Base-by-base conservation (phyloP, 2,888 invertebrate genomes). In the Lepidocyrtinus sp. region DNA sequence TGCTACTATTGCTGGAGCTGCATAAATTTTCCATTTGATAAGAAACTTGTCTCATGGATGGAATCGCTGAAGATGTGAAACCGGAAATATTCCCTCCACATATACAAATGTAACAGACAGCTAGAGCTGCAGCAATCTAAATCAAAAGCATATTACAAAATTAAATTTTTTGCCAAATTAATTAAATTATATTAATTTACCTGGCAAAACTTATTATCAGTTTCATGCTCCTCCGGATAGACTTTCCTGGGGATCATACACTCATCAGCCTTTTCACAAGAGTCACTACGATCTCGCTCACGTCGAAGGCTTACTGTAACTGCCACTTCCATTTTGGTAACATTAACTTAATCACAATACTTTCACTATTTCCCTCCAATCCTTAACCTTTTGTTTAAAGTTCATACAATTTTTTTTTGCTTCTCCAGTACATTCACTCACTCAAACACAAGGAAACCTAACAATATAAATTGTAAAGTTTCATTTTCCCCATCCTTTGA, bases 61-160 rank as follows among this genome's bases (percentile, higher is more conserved):
- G 85, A 21, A 86, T 81, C 1, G 85, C 86, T 15, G 83, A 81
- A 1, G 86, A 85, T 1, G 86, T 85, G 67, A 80, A 86, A 1
- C 84, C 86, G 2, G 83, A 73, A 17, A 83, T 67, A 22, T 82
- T 83, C 61, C 86, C 86, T 7, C 84, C 78, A 12, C 84, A 84
- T 19, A 86, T 82, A 63, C 84, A 82, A 5, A 82, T 62, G 55
- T 81, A 86, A 27, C 81, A 83, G 1, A 85, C 79, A 2, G 73
- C 62, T 5, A 85, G 19, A 17, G 85, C 83, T 22, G 83, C 78
- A 1, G 71, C 12, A 45, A 84, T 82, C 86, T 86, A 27, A 27
- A 50, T 9, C 27, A 1, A 22, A 25, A 36, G 24, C 36, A 70
- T n/a, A 27, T 50, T 50, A 12, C 15, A 17, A 67, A 9, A 22